Evolutionary conservation across 2,113 vertebrate species (phyloP).

Genomic region (Sylvia atricapilla): DNA sequence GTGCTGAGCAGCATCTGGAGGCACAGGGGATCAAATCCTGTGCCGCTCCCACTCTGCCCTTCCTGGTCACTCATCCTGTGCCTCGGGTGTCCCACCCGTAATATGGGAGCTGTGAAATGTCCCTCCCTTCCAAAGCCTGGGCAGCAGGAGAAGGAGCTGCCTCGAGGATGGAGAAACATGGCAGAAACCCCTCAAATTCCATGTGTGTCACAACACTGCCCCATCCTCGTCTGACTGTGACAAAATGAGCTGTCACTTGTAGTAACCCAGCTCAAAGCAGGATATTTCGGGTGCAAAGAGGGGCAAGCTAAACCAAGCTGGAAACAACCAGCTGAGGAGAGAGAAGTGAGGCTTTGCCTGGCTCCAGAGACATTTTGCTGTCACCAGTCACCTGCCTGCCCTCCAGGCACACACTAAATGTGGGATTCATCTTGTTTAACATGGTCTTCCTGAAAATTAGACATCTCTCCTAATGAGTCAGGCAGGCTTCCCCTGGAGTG

Average conservation of each 20-base stretch:
- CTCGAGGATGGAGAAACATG: fast-evolving
- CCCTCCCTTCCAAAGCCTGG: background rate
- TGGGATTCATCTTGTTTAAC: slow-evolving; percentile 48
- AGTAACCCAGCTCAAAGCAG: background rate
- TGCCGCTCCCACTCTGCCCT: background rate
- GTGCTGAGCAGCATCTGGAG: background rate
- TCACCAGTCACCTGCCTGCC: slow-evolving; percentile 13
- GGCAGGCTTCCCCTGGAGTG: background rate
- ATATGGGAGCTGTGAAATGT: background rate
- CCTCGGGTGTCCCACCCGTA: background rate
- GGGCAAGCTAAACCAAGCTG: background rate
- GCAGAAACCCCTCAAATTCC: background rate
- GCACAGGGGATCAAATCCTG: fast-evolving
- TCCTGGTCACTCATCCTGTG: background rate
- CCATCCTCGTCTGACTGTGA: background rate
- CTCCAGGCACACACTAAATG: background rate
- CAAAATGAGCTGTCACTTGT: background rate
- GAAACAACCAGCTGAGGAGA: background rate
- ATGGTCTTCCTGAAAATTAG: background rate
- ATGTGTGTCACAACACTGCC: fast-evolving
- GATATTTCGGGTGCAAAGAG: background rate
- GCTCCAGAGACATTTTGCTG: background rate
- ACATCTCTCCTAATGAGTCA: background rate
- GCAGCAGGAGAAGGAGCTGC: background rate
- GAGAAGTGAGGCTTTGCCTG: background rate